Evolutionary conservation across 1,140 invertebrate species (phyloP), one percentile per base, ranked within the genome.

Genomic region (Cydia splendana): DNA sequence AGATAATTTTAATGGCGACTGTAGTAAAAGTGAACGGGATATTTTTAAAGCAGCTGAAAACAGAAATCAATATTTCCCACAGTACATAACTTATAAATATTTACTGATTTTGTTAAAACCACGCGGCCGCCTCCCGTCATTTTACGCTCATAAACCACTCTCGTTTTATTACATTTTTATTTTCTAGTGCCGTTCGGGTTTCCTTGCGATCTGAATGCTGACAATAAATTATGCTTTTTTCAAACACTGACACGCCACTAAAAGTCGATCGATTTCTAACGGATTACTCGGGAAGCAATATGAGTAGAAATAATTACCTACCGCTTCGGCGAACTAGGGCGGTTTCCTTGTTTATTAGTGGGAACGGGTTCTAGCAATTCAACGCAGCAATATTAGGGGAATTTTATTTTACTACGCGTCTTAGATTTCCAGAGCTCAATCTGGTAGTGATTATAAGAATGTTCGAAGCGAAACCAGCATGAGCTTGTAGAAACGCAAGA

Each of bases 181-280:
- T 92, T 89, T 93, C 89, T 91, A 91, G 85, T 86, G 86, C 87
- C 81, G 87, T 90, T 93, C 86, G 86, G 85, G 89, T 91, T 93
- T 88, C 88, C 88, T 90, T 81, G 89, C 89, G 90, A 92, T 92
- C 87, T 87, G 84, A 86, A 86, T 85, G 88, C 89, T 88, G 86
- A 88, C 89, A 88, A 93, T 93, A 93, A 93, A 93, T 93, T 93
- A 91, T 93, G 81, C 82, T 88, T 88, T 87, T 85, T 85, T 83
- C 85, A 88, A 92, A 91, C 86, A 85, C 90, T 93, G 91, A 93
- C 91, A 93, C 89, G 91, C 85, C 86, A 91, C 88, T 92, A 93
- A 92, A 91, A 91, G 79, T 84, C 88, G 89, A 93, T 93, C 88
- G 90, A 93, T 93, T 93, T 91, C 91, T 91, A 93, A 92, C 91